These are phyloP conservation scores for Gymnarchus niloticus DNA, from an alignment of 2,113 vertebrate genomes.

Conservation along the genomic window DNA sequence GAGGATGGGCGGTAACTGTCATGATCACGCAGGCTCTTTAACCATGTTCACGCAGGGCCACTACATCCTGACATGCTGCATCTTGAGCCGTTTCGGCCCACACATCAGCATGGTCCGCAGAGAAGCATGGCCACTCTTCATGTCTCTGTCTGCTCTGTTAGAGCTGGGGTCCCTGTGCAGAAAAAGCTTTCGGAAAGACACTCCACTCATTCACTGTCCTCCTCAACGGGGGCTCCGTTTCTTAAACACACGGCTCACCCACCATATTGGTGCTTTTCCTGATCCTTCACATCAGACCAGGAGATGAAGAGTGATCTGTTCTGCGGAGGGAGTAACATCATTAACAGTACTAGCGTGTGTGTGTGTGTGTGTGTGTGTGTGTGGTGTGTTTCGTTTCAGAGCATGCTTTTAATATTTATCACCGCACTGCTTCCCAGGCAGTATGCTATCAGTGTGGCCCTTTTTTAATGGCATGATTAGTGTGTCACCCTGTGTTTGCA, in stretches of 20 bases:
- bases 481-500: not conserved
- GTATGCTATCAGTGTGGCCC: not conserved
- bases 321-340: not conserved
- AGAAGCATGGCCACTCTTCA: not conserved
- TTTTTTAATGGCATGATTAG: not conserved
- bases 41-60: not conserved
- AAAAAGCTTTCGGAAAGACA: not conserved
- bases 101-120: too few relatives aligned
- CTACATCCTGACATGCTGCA: not conserved
- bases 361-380: not conserved
- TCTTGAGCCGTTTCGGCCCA: not conserved
- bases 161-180: not conserved
- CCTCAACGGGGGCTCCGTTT: not conserved
- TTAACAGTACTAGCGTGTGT: not conserved
- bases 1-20: constrained; percentile 29
- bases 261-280: not conserved
- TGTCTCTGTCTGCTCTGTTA: not conserved
- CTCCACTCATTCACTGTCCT: not conserved
- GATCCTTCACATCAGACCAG: not conserved
- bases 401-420: not conserved
- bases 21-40: constrained; percentile 30
- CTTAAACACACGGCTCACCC: not conserved
- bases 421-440: not conserved
- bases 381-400: not conserved
- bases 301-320: constrained; percentile 1